Base-by-base conservation (phyloP, 2,113 vertebrate species). In the Nesospiza acunhae region DNA sequence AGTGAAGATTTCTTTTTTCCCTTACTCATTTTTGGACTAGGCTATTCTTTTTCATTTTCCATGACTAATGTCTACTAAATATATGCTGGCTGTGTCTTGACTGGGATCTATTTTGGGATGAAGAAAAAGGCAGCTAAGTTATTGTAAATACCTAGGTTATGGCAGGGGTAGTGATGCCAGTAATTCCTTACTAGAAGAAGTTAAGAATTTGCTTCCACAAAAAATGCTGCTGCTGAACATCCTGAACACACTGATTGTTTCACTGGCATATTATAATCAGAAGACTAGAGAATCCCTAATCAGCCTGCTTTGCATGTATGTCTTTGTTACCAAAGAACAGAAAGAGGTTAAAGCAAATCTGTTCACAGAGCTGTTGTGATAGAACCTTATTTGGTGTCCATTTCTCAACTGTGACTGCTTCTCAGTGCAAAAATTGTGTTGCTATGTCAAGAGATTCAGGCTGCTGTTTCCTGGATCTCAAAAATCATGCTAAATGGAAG, bases 51-150 rank as follows among this genome's bases (percentile, higher is more conserved):
- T 94, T 59, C 11, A 8, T 89, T 96, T 96, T 93, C 76, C 73
- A 84, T 96, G 60, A 84, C 73, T 95, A 90, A 90, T 24, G n/a
- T 87, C 42, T 74, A 66, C 77, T 81, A 94, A 96, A 74, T 91
- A 63, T 47, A 50, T 70, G 35, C 63, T 80, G 31, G 24, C 63
- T 66, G 16, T 78, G 16, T 84, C 64, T 93, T 95, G 81, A 35
- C 42, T 84, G 49, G 35, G 7, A 59, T 50, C 68, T 96, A 17
- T 87, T 91, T 75, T 84, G 52, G 39, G 64, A 84, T 63, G 21
- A 91, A 80, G 76, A 80, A 47, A 42, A 69, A 74, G 50, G 31
- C 41, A 77, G 37, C 18, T 26, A 74, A 87, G 50, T 84, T 80
- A 47, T 30, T 78, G 35, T 81, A 60, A 84, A 66, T 62, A 55